Evolutionary conservation across 2,797 vertebrate species (phyloP).

Genomic region (Centropyge bicolor): DNA sequence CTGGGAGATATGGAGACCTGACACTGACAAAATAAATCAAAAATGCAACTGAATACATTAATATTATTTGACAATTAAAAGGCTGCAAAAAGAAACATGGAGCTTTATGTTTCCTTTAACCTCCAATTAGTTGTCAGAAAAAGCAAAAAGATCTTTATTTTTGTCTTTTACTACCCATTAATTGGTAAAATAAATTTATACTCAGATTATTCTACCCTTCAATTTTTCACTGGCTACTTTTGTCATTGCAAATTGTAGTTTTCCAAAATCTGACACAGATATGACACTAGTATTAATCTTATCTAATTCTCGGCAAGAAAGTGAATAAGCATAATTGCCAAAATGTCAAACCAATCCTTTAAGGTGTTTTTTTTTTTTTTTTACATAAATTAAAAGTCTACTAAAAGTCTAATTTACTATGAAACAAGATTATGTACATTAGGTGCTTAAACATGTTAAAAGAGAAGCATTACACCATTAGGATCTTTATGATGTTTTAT

Average conservation of each 20-base stretch:
- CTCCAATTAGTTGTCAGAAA: background rate
- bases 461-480: slow-evolving; percentile 43
- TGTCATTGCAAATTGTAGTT: no score
- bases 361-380: background rate
- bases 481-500: slow-evolving; percentile 86
- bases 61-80: background rate
- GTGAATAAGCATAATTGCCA: background rate
- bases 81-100: background rate
- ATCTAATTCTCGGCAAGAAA: no score
- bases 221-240: no score
- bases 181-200: no score
- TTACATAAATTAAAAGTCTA: background rate
- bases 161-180: no score
- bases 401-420: background rate
- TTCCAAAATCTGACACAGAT: no score
- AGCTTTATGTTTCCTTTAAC: background rate
- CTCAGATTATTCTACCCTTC: no score
- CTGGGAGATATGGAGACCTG: background rate
- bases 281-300: background rate
- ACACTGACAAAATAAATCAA: background rate
- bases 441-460: slow-evolving; percentile 2
- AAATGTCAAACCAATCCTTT: background rate
- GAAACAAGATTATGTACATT: background rate
- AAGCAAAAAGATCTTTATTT: no score
- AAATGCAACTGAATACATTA: background rate